Conservation (phyloP, 2,888 invertebrate species). For the Ephialtes manifestator region DNA sequence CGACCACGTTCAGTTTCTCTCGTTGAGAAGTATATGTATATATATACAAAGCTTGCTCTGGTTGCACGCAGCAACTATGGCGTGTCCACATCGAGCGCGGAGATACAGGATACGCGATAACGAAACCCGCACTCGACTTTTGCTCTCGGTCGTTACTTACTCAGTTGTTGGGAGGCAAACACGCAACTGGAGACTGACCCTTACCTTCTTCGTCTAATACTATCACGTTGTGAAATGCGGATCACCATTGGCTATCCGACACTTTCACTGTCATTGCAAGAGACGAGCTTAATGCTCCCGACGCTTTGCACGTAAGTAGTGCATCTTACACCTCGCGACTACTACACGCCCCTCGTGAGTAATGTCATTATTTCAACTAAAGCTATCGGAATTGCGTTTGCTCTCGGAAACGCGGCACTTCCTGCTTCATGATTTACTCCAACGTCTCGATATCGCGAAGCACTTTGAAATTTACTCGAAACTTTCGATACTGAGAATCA, state of each 20-base stretch:
- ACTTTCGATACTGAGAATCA: not conserved
- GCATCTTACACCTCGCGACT: not conserved
- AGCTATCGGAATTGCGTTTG: not conserved
- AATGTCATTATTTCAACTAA: not conserved
- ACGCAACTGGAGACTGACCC: slow-evolving; percentile 78
- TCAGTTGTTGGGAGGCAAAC: slow-evolving; percentile 56
- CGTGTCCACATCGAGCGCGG: slow-evolving; percentile 15
- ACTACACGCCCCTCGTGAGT: slow-evolving; percentile 5
- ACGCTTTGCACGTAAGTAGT: not conserved
- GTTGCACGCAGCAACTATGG: slow-evolving; percentile 11
- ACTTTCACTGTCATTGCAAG: slow-evolving; percentile 78
- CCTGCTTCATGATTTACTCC: slow-evolving; percentile 14
- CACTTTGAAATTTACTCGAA: not conserved
- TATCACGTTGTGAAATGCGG: slow-evolving; percentile 57
- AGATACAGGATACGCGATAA: slow-evolving; percentile 50
- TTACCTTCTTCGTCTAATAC: slow-evolving; percentile 70
- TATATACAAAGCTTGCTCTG: not conserved
- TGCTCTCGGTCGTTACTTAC: slow-evolving; percentile 32
- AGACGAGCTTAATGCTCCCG: slow-evolving; percentile 18
- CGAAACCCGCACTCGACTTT: slow-evolving; percentile 17
- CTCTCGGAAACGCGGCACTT: slow-evolving; percentile 3
- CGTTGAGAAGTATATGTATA: not conserved
- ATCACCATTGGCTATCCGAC: slow-evolving; percentile 56
- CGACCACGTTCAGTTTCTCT: not conserved
- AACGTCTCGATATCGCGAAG: slow-evolving; percentile 3